phyloP scores from a whole-genome alignment of 2,888 invertebrate species.

The Temnothorax unifasciatus region DNA sequence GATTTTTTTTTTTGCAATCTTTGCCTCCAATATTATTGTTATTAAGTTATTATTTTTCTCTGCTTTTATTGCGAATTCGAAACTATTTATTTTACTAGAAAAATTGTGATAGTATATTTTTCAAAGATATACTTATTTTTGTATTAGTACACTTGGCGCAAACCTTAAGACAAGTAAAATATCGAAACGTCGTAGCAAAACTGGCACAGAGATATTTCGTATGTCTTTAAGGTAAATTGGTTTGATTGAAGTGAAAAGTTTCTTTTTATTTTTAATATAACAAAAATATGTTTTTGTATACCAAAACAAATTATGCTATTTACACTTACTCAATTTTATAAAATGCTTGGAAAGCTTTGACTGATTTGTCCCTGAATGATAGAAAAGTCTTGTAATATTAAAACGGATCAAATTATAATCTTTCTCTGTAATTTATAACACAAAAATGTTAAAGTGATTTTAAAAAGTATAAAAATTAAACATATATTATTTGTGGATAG shows the following conservation, averaged over 20 bases:
- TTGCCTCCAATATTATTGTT: background rate
- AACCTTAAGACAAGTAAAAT: conserved; percentile 80
- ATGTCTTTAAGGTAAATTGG: conserved; percentile 91
- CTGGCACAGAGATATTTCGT: conserved; percentile 92
- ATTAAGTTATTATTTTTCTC: background rate
- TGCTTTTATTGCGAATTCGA: background rate
- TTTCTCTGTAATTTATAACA: background rate
- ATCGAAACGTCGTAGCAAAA: conserved; percentile 87
- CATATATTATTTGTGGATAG: background rate
- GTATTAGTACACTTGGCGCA: conserved; percentile 80
- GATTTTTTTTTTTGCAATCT: background rate
- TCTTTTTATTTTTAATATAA: conserved; percentile 7
- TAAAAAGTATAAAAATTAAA: conserved; percentile 13
- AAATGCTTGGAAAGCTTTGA: conserved; percentile 21
- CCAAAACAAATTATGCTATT: background rate
- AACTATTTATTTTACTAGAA: background rate
- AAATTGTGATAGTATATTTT: conserved; percentile 11
- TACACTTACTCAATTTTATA: background rate
- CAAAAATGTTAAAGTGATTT: background rate
- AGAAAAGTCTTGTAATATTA: conserved; percentile 4
- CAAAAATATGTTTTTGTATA: background rate
- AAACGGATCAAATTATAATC: background rate
- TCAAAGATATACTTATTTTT: conserved; percentile 73
- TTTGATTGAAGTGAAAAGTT: conserved; percentile 71
- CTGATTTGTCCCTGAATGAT: background rate